Evolutionary conservation across 2,797 vertebrate genomes (phyloP).

Genomic region (Sebastolobus altivelis): DNA sequence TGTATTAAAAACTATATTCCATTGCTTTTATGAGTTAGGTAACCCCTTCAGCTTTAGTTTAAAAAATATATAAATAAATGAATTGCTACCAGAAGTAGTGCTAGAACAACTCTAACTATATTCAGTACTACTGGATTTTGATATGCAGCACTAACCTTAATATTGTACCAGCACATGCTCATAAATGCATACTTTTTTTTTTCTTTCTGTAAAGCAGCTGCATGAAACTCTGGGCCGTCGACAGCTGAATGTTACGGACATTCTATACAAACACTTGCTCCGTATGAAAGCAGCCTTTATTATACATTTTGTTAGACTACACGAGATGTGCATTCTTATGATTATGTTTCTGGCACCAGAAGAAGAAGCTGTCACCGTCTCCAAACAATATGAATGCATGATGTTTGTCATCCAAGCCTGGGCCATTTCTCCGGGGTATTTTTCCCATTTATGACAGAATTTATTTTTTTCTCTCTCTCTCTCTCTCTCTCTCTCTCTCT

Average conservation of each 20-base stretch:
- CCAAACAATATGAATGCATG: slow-evolving; percentile 71
- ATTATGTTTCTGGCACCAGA: slow-evolving; percentile 66
- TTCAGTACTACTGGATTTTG: background rate
- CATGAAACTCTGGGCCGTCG: slow-evolving; percentile 18
- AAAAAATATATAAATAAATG: background rate
- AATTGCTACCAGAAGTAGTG: background rate
- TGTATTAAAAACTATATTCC: background rate
- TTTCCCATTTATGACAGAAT: slow-evolving; percentile 82
- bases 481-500: slow-evolving; percentile 27
- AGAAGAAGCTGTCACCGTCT: slow-evolving; percentile 61
- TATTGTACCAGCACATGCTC: background rate
- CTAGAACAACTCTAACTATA: background rate
- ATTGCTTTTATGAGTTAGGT: no score
- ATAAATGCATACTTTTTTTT: background rate
- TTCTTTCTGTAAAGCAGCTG: slow-evolving; percentile 16
- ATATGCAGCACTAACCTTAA: background rate
- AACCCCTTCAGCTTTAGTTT: background rate
- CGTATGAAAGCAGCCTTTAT: slow-evolving; percentile 48
- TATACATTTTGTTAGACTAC: slow-evolving; percentile 42
- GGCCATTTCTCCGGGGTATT: slow-evolving; percentile 76
- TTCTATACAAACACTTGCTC: slow-evolving; percentile 32
- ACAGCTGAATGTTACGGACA: slow-evolving; percentile 3
- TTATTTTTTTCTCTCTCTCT: slow-evolving; percentile 38
- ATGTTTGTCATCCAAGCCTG: slow-evolving; percentile 72
- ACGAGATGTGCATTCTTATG: slow-evolving; percentile 52